Percentiles rank a stretch among this genome's conserved stretches.
phyloP scores from a whole-genome alignment of 1,140 invertebrate genomes.

The Stratiolaelaps scimitus region DNA sequence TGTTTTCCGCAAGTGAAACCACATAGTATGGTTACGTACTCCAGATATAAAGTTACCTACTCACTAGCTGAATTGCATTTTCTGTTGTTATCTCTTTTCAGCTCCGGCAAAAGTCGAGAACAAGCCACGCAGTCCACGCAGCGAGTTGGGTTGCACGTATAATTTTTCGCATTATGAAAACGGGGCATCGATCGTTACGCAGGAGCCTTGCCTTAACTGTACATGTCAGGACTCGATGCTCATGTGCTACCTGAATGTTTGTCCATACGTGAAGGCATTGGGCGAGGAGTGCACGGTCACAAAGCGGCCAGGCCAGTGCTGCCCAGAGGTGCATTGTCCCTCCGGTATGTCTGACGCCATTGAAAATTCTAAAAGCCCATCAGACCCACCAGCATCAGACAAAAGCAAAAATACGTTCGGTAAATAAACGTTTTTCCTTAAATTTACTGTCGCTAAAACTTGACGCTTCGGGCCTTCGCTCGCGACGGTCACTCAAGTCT shows the following conservation, averaged over 20 bases:
- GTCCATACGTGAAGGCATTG: slow-evolving; percentile 80
- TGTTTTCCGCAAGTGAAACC: too few species aligned
- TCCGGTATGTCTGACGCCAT: slow-evolving; percentile 52
- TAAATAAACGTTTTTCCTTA: slow-evolving; percentile 25
- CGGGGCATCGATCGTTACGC: slow-evolving; percentile 78
- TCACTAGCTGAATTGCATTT: too few species aligned
- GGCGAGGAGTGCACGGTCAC: slow-evolving; percentile 78
- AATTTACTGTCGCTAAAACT: slow-evolving; percentile 23
- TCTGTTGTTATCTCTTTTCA: neutral
- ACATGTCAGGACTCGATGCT: slow-evolving; percentile 86
- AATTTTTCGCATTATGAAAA: slow-evolving; percentile 83
- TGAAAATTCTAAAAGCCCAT: neutral
- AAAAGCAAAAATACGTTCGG: slow-evolving; percentile 27
- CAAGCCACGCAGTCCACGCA: slow-evolving; percentile 8
- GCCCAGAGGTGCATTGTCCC: slow-evolving; percentile 78
- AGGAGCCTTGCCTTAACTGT: slow-evolving; percentile 87
- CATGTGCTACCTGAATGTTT: slow-evolving; percentile 80
- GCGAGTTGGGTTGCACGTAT: slow-evolving; percentile 64
- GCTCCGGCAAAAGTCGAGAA: slow-evolving; percentile 4
- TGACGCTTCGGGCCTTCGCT: neutral
- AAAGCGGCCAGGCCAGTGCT: slow-evolving; percentile 78
- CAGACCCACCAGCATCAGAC: slow-evolving; percentile 8
- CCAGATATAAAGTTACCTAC: too few species aligned
- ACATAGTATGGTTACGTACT: too few species aligned
- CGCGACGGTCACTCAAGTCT: too few species aligned